Evolutionary conservation across 64 coral and sea anemone species (phyloP).

Genomic region (Pocillopora damicornis): DNA sequence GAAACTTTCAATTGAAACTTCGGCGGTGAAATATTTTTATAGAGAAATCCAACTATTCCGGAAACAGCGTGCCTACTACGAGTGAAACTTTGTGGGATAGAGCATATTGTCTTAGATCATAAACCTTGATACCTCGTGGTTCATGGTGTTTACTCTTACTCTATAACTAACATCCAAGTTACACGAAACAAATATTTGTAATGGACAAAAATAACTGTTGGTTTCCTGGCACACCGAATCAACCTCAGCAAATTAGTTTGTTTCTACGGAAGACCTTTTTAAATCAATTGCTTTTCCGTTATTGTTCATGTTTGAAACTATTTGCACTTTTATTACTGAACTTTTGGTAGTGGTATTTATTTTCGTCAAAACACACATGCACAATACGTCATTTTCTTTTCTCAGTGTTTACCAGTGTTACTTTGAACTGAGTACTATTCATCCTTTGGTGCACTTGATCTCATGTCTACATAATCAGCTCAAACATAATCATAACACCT

Average conservation of each 20-base stretch:
- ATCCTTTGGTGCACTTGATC: not conserved
- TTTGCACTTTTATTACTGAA: not conserved
- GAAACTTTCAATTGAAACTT: not conserved
- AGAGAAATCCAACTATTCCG: not conserved
- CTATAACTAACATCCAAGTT: not conserved
- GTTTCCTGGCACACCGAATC: constrained; percentile 13
- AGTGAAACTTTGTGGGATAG: constrained; percentile 5
- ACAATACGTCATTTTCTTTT: not conserved
- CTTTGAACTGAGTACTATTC: not conserved
- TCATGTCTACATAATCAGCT: not conserved
- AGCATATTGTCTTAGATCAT: constrained; percentile 21
- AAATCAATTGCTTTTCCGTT: not conserved
- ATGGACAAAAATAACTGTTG: constrained; percentile 6
- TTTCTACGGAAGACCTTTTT: not conserved
- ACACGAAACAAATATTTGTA: constrained; percentile 40
- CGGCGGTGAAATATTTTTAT: not conserved
- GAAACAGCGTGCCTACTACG: not conserved
- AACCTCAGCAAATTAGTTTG: not conserved
- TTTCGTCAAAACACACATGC: not conserved
- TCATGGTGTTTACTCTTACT: constrained; percentile 33
- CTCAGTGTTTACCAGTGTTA: not conserved
- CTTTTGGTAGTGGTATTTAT: not conserved
- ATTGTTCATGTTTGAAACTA: not conserved
- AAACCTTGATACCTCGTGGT: not conserved
- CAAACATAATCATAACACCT: not conserved